Evolutionary conservation across 2,113 vertebrate species (phyloP), one percentile per base, ranked within the genome.

Genomic region (Atractosteus spatula): DNA sequence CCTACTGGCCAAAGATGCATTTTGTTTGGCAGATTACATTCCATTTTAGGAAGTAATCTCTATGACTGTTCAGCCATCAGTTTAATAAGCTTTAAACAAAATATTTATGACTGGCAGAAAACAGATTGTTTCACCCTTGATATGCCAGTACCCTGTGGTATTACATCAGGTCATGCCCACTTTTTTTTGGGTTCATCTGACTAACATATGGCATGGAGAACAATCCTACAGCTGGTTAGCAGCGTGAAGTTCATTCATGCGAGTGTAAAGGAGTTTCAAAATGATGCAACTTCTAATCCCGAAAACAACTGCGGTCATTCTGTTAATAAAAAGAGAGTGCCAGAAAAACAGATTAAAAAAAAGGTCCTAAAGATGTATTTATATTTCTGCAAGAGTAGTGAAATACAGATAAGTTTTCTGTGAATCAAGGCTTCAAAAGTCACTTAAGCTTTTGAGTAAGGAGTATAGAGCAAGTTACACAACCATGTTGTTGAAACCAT

Each of bases 61-160:
- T 51, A 51, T 10, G 57, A 59, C 57, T 11, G 57, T 59, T 59
- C 57, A 59, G 57, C n/a, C 57, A n/a, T 59, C 57, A 59, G 57
- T 59, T 13, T 59, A 59, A 59, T 59, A 13, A 59, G 57, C 57
- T 59, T 59, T 13, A 59, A 14, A 59, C 57, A 59, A 59, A 59
- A 59, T 59, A 59, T 59, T 59, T 59, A 59, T 16, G 47, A 59
- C 57, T 59, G 57, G 12, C 57, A 59, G 57, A 59, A 59, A 59
- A 59, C 57, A 7, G 57, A 13, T 59, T 59, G 57, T 16, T 59
- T 59, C 14, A 59, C 57, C 57, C 57, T 59, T 59, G 57, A 59
- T 16, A 14, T 59, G 57, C 4, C 57, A 7, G 57, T 59, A 11
- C 57, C 12, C 57, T 59, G 14, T 59, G 57, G 57, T 59, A 59